A percentile compares a stretch with the other conserved stretches of the same genome.
Evolutionary conservation across 1,140 invertebrate species (phyloP).

Genomic region (Drosophila pruinosa): DNA sequence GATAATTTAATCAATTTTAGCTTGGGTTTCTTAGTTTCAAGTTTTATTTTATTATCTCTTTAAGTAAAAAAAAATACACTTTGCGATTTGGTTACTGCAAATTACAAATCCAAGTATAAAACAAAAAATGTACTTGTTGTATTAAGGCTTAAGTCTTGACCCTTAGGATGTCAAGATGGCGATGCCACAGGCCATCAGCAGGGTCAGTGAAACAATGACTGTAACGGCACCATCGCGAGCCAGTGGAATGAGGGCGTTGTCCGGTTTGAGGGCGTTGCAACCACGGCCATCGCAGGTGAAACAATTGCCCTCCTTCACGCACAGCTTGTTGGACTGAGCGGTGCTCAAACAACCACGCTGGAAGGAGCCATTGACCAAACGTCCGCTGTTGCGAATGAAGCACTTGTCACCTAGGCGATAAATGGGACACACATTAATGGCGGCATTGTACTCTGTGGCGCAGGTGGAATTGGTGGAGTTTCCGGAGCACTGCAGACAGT

Average conservation of each 20-base stretch:
- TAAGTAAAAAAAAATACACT: constrained; percentile 15
- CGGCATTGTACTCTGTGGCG: constrained; percentile 50
- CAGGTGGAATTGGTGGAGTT: constrained; percentile 57
- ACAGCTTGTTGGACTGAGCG: constrained; percentile 63
- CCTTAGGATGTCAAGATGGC: constrained; percentile 28
- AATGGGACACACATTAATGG: constrained; percentile 54
- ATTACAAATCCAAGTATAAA: background rate
- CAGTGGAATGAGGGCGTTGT: constrained; percentile 56
- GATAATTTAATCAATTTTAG: constrained; percentile 3
- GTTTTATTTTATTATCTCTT: constrained; percentile 14
- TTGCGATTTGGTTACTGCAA: background rate
- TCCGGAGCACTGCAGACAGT: constrained; percentile 71
- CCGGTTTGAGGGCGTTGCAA: constrained; percentile 63
- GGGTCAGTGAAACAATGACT: constrained; percentile 26
- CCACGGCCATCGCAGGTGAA: constrained; percentile 68
- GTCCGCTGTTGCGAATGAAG: constrained; percentile 68
- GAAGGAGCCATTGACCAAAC: constrained; percentile 56
- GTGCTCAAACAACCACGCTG: constrained; percentile 72
- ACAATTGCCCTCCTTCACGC: constrained; percentile 60
- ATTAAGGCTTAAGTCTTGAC: background rate
- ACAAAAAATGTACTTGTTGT: background rate
- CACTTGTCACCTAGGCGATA: constrained; percentile 74
- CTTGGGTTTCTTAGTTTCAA: constrained; percentile 12
- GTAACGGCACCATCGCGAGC: constrained; percentile 61
- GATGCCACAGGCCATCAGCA: constrained; percentile 42